These are phyloP conservation scores for Ornithoptera alexandrae DNA, from an alignment of 2,888 invertebrate genomes.

Conservation along the genomic window DNA sequence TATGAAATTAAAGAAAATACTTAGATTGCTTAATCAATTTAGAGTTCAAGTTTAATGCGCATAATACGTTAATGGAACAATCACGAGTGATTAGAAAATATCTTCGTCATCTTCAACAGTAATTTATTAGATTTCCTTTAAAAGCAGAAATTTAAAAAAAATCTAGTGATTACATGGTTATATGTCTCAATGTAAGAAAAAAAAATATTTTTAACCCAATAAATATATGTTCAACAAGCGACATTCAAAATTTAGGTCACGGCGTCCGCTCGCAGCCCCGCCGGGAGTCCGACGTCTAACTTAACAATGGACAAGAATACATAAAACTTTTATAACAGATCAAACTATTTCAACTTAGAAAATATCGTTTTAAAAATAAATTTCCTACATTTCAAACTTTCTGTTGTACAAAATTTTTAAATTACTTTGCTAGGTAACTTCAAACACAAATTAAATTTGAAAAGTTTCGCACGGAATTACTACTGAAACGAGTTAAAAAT, in stretches of 20 bases:
- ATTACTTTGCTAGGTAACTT: not conserved
- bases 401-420: not conserved
- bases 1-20: not conserved
- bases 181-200: not conserved
- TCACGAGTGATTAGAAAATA: not conserved
- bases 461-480: not conserved
- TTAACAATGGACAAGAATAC: constrained; percentile 23
- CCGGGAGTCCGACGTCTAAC: constrained; percentile 6
- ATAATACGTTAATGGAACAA: not conserved
- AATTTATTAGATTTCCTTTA: too few relatives aligned
- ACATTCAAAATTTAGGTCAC: constrained; percentile 28
- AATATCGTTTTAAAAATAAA: constrained; percentile 3
- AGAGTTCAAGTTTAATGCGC: too few relatives aligned
- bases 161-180: too few relatives aligned
- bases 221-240: constrained; percentile 3
- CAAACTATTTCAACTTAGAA: constrained; percentile 18
- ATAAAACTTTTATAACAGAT: constrained; percentile 10
- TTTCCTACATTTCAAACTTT: constrained; percentile 5
- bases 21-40: not conserved
- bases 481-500: not conserved
- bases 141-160: too few relatives aligned
- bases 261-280: constrained; percentile 8
- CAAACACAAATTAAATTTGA: not conserved
- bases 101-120: too few relatives aligned
- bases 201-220: not conserved